These are phyloP conservation scores for Aldrovandia affinis DNA, from an alignment of 2,797 vertebrate species.

Conservation along the genomic window DNA sequence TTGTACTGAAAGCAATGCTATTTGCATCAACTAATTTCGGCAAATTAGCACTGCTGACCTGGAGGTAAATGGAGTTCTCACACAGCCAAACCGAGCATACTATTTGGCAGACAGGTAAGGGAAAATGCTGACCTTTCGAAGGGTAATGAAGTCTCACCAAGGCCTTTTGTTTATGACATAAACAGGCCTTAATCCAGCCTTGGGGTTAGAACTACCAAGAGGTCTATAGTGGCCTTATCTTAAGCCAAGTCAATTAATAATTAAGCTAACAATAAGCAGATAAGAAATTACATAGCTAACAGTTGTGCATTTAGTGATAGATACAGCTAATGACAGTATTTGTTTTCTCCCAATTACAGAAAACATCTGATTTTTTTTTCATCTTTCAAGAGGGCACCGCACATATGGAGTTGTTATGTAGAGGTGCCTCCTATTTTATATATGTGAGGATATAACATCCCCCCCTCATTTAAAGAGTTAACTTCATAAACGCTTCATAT, in stretches of 20 bases:
- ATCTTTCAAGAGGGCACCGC: neutral
- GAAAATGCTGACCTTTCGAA: conserved; percentile 14
- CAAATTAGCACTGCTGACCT: neutral
- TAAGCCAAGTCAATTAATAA: neutral
- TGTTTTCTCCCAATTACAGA: neutral
- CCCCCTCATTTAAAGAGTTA: no score
- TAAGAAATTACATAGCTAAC: neutral
- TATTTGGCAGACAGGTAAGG: conserved; percentile 18
- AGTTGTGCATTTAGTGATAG: neutral
- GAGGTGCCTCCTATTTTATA: neutral
- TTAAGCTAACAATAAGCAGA: neutral
- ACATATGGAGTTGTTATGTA: neutral
- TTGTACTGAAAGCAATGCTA: neutral
- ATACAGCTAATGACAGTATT: neutral
- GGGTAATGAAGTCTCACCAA: conserved; percentile 8
- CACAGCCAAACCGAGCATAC: neutral
- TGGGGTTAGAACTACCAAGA: neutral
- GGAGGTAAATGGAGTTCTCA: neutral
- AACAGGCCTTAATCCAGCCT: neutral
- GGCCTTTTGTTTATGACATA: neutral
- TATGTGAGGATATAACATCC: neutral
- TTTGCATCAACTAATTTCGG: neutral
- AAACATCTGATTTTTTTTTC: neutral
- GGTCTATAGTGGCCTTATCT: neutral
- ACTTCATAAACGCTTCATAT: neutral